These are phyloP conservation scores for Nannoperca australis DNA, from an alignment of 2,797 vertebrate genomes.

Conservation along the genomic window DNA sequence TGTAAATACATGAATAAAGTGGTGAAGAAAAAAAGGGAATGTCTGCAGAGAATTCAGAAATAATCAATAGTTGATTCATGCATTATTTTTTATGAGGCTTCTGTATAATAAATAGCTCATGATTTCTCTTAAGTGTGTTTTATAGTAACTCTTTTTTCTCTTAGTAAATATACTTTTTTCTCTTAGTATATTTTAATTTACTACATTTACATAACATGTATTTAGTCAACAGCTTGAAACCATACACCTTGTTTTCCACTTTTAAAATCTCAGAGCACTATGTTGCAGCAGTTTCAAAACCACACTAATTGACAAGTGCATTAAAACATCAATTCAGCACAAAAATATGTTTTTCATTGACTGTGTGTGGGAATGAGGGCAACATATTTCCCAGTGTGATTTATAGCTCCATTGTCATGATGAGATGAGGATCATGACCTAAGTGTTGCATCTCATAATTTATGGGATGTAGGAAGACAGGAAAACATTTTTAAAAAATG, in stretches of 20 bases:
- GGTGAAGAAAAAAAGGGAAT: not conserved
- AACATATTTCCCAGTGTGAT: not conserved
- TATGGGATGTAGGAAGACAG: not conserved
- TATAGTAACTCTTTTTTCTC: not conserved
- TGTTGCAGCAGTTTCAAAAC: not conserved
- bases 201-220: not conserved
- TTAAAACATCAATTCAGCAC: not conserved
- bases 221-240: not conserved
- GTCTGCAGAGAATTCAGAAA: constrained; percentile 3
- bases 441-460: not conserved
- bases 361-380: not conserved
- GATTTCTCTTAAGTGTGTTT: not conserved
- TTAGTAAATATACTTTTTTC: not conserved
- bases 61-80: not conserved
- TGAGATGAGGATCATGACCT: not conserved
- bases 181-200: not conserved
- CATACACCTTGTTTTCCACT: not conserved
- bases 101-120: not conserved
- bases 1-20: not conserved
- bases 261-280: not conserved
- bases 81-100: not conserved
- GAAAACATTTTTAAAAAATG: not conserved
- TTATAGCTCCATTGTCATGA: not conserved
- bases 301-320: not conserved
- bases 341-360: not conserved